These are phyloP conservation scores for Pogona vitticeps DNA, from an alignment of 2,113 vertebrate genomes.

Conservation along the genomic window DNA sequence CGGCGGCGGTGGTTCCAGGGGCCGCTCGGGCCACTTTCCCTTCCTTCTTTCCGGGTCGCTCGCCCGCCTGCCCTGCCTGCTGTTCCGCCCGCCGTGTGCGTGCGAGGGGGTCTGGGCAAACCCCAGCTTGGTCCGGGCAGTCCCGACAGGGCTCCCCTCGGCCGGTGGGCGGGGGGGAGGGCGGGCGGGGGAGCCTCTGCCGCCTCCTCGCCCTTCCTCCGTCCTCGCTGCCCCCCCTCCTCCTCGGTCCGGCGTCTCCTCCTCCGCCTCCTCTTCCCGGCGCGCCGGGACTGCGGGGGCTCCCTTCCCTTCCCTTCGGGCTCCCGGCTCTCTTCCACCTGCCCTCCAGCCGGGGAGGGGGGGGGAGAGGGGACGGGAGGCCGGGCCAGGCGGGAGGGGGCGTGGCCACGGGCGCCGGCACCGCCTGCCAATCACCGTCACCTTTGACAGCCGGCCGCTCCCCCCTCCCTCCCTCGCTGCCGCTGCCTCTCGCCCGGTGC, in stretches of 20 bases:
- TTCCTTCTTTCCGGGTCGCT: no score
- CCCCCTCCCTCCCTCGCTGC: conserved; percentile 36
- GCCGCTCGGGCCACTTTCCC: no score
- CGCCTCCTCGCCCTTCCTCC: background rate
- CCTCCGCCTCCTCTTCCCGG: no score
- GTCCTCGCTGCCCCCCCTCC: background rate
- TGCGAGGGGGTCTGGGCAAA: background rate
- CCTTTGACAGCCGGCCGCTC: conserved; percentile 80
- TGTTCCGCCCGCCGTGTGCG: no score
- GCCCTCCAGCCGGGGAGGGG: conserved; percentile 76
- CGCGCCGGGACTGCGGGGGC: no score
- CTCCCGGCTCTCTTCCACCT: conserved; percentile 75
- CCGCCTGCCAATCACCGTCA: conserved; percentile 89
- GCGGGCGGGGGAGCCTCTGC: background rate
- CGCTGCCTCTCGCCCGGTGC: conserved; percentile 54
- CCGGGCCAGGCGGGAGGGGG: conserved; percentile 70
- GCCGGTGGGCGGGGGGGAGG: background rate
- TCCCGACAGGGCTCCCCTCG: background rate
- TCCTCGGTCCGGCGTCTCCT: no score
- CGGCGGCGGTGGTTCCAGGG: no score
- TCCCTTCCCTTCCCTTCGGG: no score
- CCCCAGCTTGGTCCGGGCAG: no score
- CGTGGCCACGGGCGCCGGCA: conserved; percentile 73
- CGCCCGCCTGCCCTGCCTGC: no score
- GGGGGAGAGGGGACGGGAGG: conserved; percentile 28